Base-by-base conservation (phyloP, 2,797 vertebrate species). In the Muraenolepis orangiensis region DNA sequence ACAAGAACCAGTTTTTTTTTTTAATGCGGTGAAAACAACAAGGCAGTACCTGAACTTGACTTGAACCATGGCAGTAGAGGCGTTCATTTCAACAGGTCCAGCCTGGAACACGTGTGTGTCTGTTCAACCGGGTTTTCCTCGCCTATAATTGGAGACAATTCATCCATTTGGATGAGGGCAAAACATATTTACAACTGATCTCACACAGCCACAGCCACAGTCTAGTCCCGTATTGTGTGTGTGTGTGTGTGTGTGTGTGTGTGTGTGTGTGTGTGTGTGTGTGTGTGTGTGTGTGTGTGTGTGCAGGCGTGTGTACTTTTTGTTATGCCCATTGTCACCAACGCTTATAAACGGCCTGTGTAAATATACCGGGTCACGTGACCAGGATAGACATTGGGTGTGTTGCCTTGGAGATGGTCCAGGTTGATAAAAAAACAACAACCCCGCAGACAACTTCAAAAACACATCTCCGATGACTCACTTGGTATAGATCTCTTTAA, bases 341-440 rank as follows among this genome's bases (percentile, higher is more conserved):
- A 89, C 83, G 72, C 85, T 84, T 87, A 88, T 78, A 75, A 86
- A 84, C 61, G 84, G 80, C 31, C 80, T 93, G 87, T 92, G 91
- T 92, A 91, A 93, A 95, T 84, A 95, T 82, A 94, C 12, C 64
- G 73, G 72, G 67, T 86, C 92, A 92, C 70, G 81, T 94, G 91
- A 91, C 82, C 79, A 73, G 79, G 83, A 87, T 80, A 81, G 88
- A 83, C 71, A 74, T 79, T 13, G 84, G 82, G 80, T 89, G 81
- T 86, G 81, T 87, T 87, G 78, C 81, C 64, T 46, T 74, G 87
- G 78, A 79, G 74, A 85, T 69, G 40, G 69, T 70, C 57, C 71
- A 87, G 74, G 79, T 76, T 40, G 67, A 80, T 72, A 74, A 85
- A 89, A 84, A n/a, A n/a, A n/a, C n/a, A n/a, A n/a, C n/a, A n/a